Conservation (phyloP, 2,797 vertebrate species). For the Manis javanica region DNA sequence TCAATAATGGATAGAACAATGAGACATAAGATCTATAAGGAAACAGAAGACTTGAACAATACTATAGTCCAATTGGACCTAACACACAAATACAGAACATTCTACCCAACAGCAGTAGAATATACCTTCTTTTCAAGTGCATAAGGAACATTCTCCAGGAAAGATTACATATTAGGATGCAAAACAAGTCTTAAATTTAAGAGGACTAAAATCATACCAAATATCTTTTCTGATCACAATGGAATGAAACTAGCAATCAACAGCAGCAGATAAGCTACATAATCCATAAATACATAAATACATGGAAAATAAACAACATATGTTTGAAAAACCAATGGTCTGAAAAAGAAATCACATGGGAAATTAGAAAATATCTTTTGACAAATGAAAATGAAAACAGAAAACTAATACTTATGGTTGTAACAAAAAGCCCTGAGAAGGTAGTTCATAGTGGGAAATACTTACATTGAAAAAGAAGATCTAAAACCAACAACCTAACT, state of each 20-base stretch:
- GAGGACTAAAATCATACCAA: background rate
- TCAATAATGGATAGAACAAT: background rate
- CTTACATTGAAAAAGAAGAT: background rate
- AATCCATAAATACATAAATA: background rate
- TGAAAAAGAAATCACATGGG: background rate
- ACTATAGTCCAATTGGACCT: background rate
- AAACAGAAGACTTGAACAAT: background rate
- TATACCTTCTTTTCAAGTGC: background rate
- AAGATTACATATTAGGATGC: background rate
- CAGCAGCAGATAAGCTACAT: background rate
- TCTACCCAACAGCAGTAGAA: background rate
- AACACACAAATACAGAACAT: background rate
- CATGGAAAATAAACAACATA: background rate
- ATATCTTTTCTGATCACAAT: background rate
- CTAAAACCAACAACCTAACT: background rate
- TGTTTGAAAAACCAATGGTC: background rate
- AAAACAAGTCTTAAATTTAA: background rate
- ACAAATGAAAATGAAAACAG: conserved; percentile 36
- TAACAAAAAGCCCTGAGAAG: conserved; percentile 7
- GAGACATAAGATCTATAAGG: background rate
- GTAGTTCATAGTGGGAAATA: background rate
- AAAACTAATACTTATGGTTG: background rate
- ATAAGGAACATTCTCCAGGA: background rate
- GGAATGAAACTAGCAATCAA: background rate
- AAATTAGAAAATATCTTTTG: conserved; percentile 16